Evolutionary conservation across 2,888 invertebrate species (phyloP), one percentile per base, ranked within the genome.

Genomic region (Macrosoma leucophasiata): DNA sequence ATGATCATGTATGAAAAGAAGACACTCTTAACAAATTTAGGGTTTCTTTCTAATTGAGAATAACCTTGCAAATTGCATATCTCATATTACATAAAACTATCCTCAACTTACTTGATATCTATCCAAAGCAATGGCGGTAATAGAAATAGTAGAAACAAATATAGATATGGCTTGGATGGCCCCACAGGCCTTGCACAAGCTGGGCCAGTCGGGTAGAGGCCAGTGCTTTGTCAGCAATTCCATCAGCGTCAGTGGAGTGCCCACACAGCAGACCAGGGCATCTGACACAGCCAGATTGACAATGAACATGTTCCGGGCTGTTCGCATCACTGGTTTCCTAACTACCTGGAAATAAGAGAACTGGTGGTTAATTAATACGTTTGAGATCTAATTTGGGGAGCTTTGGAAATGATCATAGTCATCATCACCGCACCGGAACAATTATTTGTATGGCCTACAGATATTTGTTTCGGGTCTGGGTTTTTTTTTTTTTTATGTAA

Each of bases 61-160:
- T n/a, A n/a, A n/a, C n/a, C n/a, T n/a, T n/a, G n/a, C n/a, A n/a
- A n/a, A n/a, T n/a, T n/a, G n/a, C n/a, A n/a, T n/a, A n/a, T n/a
- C n/a, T n/a, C n/a, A n/a, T n/a, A n/a, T n/a, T n/a, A n/a, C n/a
- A n/a, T n/a, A n/a, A n/a, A n/a, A n/a, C n/a, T n/a, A n/a, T n/a
- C n/a, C n/a, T n/a, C n/a, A n/a, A 27, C 58, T 67, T 63, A 91
- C 91, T 87, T 93, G 92, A 74, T 93, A 93, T 75, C 94, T 85
- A 62, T 94, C 94, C 65, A 94, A 81, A 13, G 94, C 92, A 49
- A 97, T 97, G 5, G 96, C 96, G 3, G 96, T 95, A 52, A 97
- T 97, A 46, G 95, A 94, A 61, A 97, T 94, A 1, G 96, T 96
- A 0, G 96, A 96, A 0, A 97, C 95, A 67, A 95, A 97, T 50